Conservation (phyloP, 2,113 vertebrate genomes). For the Orientallactaga bullata region DNA sequence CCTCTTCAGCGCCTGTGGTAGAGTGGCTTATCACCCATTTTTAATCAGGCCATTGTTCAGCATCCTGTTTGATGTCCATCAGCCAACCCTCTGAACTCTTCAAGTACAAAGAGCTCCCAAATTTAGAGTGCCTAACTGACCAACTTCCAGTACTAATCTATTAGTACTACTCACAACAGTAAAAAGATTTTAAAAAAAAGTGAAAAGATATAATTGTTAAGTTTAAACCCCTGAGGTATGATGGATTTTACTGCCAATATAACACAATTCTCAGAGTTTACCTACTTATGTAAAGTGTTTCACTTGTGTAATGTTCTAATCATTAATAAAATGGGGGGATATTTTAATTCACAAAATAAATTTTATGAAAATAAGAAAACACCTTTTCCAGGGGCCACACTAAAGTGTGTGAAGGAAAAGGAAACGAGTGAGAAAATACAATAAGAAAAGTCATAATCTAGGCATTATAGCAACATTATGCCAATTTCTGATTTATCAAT, state of each 20-base stretch:
- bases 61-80: background rate
- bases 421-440: background rate
- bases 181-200: too few relatives aligned
- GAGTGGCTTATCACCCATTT: background rate
- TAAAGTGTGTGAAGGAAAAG: background rate
- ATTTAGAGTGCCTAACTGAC: background rate
- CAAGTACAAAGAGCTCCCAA: background rate
- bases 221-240: background rate
- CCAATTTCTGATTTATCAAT: conserved; percentile 9
- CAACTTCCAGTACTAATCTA: background rate
- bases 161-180: background rate
- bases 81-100: background rate
- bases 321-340: background rate
- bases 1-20: background rate
- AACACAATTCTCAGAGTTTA: background rate
- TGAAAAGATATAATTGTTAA: background rate
- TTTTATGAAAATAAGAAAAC: background rate
- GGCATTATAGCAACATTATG: conserved; percentile 46
- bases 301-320: conserved; percentile 3
- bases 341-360: background rate
- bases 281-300: background rate
- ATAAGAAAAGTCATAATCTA: conserved; percentile 30
- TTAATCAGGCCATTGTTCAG: background rate
- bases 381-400: background rate
- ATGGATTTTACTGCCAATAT: background rate